A percentile compares a stretch with the other conserved stretches of the same genome.
phyloP scores from a whole-genome alignment of 2,113 vertebrate species.

The Eidolon helvum region DNA sequence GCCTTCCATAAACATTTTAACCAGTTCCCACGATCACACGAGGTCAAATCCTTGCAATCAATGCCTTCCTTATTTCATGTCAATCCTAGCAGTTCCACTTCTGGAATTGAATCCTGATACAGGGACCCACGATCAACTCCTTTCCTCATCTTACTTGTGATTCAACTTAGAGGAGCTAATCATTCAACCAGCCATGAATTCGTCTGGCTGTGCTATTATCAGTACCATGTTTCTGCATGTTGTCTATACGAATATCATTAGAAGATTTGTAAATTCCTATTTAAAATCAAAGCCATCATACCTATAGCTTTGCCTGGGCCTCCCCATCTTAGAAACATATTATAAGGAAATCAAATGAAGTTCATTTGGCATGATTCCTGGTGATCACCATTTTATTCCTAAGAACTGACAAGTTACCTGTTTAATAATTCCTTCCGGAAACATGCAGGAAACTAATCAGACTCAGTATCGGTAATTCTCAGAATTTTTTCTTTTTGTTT shows the following conservation, averaged over 20 bases:
- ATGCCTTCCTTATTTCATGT: neutral
- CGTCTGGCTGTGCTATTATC: neutral
- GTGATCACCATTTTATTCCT: conserved; percentile 41
- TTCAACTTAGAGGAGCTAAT: neutral
- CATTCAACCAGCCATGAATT: neutral
- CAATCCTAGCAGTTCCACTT: neutral
- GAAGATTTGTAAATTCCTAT: neutral
- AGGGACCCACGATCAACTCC: neutral
- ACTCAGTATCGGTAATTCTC: conserved; percentile 53
- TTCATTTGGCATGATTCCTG: conserved; percentile 60
- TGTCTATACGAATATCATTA: neutral
- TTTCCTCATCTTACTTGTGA: neutral
- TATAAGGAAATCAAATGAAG: conserved; percentile 37
- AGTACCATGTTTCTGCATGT: neutral
- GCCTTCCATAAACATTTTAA: neutral
- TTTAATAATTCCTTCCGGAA: conserved; percentile 60
- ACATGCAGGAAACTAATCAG: conserved; percentile 57
- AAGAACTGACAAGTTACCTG: conserved; percentile 52
- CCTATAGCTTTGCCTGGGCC: neutral
- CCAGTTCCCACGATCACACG: neutral
- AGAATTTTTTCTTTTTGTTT: conserved; percentile 61
- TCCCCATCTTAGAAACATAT: conserved; percentile 19
- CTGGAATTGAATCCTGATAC: neutral
- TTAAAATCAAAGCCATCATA: neutral
- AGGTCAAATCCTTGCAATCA: neutral